phyloP scores from a whole-genome alignment of 2,797 vertebrate genomes.

The Pagetopsis macropterus region DNA sequence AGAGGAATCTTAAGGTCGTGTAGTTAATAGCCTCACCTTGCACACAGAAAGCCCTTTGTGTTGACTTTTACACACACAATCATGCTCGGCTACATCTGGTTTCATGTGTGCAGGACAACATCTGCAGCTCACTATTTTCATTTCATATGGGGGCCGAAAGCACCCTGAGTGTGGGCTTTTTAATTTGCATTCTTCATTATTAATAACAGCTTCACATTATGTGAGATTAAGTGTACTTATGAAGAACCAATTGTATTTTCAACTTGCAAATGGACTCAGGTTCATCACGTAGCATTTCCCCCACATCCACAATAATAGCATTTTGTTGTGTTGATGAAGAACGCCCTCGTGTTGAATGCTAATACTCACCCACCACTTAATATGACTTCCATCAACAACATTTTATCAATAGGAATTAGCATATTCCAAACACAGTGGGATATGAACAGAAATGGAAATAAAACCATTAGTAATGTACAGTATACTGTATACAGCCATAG shows the following conservation, averaged over 20 bases:
- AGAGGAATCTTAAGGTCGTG: conserved; percentile 42
- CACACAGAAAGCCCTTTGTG: conserved; percentile 15
- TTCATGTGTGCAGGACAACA: conserved; percentile 16
- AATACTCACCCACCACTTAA: conserved; percentile 13
- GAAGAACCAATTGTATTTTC: conserved; percentile 6
- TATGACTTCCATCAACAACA: conserved; percentile 19
- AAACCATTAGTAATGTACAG: background rate
- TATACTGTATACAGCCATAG: background rate
- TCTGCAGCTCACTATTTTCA: conserved; percentile 15
- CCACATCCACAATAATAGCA: background rate
- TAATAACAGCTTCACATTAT: background rate
- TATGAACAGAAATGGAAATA: background rate
- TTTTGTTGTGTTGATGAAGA: conserved; percentile 14
- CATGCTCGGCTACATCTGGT: conserved; percentile 29
- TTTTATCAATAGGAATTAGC: conserved; percentile 9
- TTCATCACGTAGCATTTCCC: conserved; percentile 12
- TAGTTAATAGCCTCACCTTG: conserved; percentile 27
- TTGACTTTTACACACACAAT: conserved; percentile 21
- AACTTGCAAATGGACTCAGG: conserved; percentile 2
- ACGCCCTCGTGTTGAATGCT: background rate
- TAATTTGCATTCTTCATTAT: background rate
- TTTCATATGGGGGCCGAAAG: background rate
- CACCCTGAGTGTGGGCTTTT: background rate
- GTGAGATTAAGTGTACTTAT: conserved; percentile 18
- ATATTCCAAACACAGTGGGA: background rate